Percentiles rank a stretch among this genome's conserved stretches.
Conservation (phyloP, 2,888 invertebrate genomes). For the Odontomyia ornata region DNA sequence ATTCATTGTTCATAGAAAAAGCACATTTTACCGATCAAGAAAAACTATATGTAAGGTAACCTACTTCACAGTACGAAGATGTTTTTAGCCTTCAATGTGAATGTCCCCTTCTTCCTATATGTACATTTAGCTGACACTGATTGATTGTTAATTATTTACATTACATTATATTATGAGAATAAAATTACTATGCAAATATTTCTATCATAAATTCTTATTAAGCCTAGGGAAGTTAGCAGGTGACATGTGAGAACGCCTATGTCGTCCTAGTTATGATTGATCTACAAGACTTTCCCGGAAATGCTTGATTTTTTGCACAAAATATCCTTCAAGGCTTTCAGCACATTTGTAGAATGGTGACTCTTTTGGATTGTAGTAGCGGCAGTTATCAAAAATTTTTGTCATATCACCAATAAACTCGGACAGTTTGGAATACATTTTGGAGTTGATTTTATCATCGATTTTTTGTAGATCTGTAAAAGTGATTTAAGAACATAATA, state of each 20-base stretch:
- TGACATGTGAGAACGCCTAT: background rate
- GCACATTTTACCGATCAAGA: background rate
- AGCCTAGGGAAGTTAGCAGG: background rate
- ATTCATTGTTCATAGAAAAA: background rate
- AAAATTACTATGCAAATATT: background rate
- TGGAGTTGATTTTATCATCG: conserved; percentile 84
- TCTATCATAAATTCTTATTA: background rate
- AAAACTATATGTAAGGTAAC: background rate
- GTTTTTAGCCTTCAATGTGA: background rate
- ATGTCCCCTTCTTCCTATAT: background rate
- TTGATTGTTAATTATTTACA: no score
- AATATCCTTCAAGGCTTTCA: conserved; percentile 92
- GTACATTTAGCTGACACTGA: background rate
- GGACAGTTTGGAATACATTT: conserved; percentile 84
- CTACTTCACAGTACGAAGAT: background rate
- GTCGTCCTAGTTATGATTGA: conserved; percentile 47
- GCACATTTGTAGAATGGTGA: conserved; percentile 97
- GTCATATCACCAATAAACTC: conserved; percentile 98
- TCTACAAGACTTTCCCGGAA: conserved; percentile 82
- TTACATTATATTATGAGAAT: no score
- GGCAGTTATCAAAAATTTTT: conserved; percentile 98
- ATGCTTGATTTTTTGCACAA: conserved; percentile 91
- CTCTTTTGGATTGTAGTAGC: conserved; percentile 95
- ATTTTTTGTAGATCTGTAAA: conserved; percentile 89
- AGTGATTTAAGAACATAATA: conserved; percentile 40